phyloP scores from a whole-genome alignment of 2,797 vertebrate genomes.

The Ptychobarbus kaznakovi region DNA sequence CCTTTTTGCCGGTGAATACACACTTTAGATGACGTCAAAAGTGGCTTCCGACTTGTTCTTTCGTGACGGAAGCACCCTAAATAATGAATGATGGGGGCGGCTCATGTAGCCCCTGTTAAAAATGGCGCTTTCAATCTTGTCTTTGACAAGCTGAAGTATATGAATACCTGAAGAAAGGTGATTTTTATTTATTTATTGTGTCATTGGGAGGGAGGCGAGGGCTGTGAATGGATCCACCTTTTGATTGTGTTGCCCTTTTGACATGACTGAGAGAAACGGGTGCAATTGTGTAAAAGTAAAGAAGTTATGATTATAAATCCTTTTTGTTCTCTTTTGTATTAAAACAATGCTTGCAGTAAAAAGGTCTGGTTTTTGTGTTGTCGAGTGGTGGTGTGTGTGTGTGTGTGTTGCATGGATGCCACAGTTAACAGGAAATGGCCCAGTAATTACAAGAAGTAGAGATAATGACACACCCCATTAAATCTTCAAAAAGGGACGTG shows the following conservation, averaged over 20 bases:
- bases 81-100: conserved; percentile 65
- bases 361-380: conserved; percentile 33
- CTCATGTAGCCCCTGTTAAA: conserved; percentile 58
- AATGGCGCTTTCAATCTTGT: conserved; percentile 69
- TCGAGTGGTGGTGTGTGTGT: conserved; percentile 35
- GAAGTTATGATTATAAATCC: conserved; percentile 81
- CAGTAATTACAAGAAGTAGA: conserved; percentile 61
- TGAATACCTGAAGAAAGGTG: conserved; percentile 75
- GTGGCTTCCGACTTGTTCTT: conserved; percentile 72
- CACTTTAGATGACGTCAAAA: conserved; percentile 77
- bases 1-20: conserved; percentile 72
- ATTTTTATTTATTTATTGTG: conserved; percentile 88
- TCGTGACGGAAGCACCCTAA: conserved; percentile 67
- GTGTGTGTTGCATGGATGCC: conserved; percentile 25
- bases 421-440: conserved; percentile 69
- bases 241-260: conserved; percentile 75
- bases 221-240: conserved; percentile 68
- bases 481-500: conserved; percentile 55
- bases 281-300: conserved; percentile 76
- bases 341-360: conserved; percentile 86
- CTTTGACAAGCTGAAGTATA: conserved; percentile 69
- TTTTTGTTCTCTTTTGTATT: conserved; percentile 84
- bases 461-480: conserved; percentile 70
- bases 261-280: conserved; percentile 68
- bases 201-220: conserved; percentile 60